Conservation (phyloP, 2,888 invertebrate genomes). For the Nineta flava region DNA sequence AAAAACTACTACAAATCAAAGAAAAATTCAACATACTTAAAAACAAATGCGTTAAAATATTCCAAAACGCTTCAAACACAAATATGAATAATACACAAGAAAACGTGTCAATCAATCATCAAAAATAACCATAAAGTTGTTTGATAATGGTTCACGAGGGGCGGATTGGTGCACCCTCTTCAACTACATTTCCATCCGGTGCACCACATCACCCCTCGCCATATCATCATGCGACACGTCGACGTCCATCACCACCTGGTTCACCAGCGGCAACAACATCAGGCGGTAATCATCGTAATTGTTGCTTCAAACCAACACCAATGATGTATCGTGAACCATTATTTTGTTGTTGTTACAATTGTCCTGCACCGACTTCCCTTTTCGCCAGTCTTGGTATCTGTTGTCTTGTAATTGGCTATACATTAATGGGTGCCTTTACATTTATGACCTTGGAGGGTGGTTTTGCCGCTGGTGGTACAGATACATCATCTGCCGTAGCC, state of each 20-base stretch:
- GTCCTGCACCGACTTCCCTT: conserved; percentile 38
- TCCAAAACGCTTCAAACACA: not conserved
- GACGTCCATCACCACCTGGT: conserved; percentile 24
- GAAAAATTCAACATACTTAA: not conserved
- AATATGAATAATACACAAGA: not conserved
- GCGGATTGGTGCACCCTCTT: not conserved
- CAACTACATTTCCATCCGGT: not conserved
- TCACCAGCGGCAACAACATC: conserved; percentile 25
- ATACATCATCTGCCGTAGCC: conserved; percentile 42
- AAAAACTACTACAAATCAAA: not conserved
- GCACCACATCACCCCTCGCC: not conserved
- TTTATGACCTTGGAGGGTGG: conserved; percentile 74
- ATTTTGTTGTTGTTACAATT: conserved; percentile 40
- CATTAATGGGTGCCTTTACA: conserved; percentile 79
- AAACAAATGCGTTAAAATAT: not conserved
- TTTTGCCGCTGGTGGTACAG: conserved; percentile 23
- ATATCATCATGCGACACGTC: conserved; percentile 4
- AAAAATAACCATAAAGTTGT: not conserved
- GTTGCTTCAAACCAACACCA: conserved; percentile 12
- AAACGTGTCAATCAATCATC: not conserved
- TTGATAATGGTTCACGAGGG: not conserved
- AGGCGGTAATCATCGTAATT: conserved; percentile 12
- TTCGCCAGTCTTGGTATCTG: conserved; percentile 71
- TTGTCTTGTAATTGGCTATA: conserved; percentile 77
- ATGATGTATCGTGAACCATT: conserved; percentile 18